Conservation (phyloP, 2,113 vertebrate species). For the Pungitius pungitius region DNA sequence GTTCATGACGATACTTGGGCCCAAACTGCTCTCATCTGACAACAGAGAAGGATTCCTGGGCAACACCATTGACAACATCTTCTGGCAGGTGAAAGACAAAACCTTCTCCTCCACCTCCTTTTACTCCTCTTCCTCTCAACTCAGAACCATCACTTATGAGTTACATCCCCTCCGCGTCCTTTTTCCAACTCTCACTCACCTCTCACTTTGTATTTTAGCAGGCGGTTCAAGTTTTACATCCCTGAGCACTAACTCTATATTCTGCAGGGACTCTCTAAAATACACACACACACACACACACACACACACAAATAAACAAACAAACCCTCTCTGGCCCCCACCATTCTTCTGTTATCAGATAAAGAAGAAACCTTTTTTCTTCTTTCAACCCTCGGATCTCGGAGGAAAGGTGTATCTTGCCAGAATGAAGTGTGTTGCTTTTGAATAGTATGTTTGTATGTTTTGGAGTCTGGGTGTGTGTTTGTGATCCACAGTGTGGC, state of each 20-base stretch:
- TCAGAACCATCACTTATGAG: conserved; percentile 36
- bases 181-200: conserved; percentile 27
- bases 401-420: conserved; percentile 49
- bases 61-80: conserved; percentile 98
- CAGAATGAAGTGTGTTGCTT: conserved; percentile 82
- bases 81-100: conserved; percentile 91
- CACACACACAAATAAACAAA: conserved; percentile 5
- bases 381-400: conserved; percentile 30
- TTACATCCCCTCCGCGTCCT: conserved; percentile 22
- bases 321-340: conserved; percentile 16
- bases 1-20: conserved; percentile 98
- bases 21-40: conserved; percentile 94
- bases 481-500: conserved; percentile 89
- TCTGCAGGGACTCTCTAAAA: conserved; percentile 42
- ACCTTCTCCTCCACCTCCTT: not conserved
- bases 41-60: conserved; percentile 96
- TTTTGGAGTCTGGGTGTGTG: conserved; percentile 76
- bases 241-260: conserved; percentile 44
- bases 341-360: conserved; percentile 27
- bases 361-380: conserved; percentile 30
- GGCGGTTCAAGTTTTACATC: conserved; percentile 42
- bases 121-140: not conserved
- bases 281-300: not conserved
- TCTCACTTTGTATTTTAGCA: conserved; percentile 35
- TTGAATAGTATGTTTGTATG: conserved; percentile 84